Evolutionary conservation across 1,140 invertebrate genomes (phyloP), one percentile per base, ranked within the genome.

Genomic region (Eubasilissa regina): DNA sequence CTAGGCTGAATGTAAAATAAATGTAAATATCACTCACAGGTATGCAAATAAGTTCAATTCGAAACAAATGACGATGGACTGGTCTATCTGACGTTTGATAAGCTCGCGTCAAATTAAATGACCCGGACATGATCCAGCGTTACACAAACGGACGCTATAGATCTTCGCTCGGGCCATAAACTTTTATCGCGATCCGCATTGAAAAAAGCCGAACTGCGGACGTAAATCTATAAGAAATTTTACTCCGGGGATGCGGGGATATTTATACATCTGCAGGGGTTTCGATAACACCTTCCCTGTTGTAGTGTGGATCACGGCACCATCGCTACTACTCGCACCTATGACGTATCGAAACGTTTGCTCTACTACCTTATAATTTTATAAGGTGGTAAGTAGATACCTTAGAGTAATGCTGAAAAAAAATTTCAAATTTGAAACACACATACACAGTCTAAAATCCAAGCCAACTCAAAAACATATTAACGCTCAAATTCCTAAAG

Each of bases 191-290:
- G n/a, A 51, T 51, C 48, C 48, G 48, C 48, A 51, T 51, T 51
- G 48, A 51, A 51, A 51, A 51, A 51, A 51, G 48, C 48, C 48
- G 48, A 15, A 51, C 48, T 51, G 48, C 48, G 48, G 48, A 51
- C 48, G 48, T 51, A 51, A 51, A 51, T 51, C 48, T 51, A 15
- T 51, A 51, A 51, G 48, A 51, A 51, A 51, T 51, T 51, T 51
- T 51, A 51, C 48, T 51, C 48, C 11, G 48, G 48, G 48, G 48
- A 51, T 13, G 48, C 48, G 11, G 48, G 11, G 48, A 15, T 51
- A 51, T 51, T 51, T 51, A 51, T 51, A 15, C 48, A 35, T 51
- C 48, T 51, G 48, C n/a, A 8, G 48, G 48, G 11, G 48, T 35
- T n/a, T 35, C 25, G 48, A 15, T 12, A 51, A 3, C 48, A 51